A percentile compares a stretch with the other conserved stretches of the same genome.
Evolutionary conservation across 2,888 invertebrate species (phyloP).

Genomic region (Chrysina gloriosa): DNA sequence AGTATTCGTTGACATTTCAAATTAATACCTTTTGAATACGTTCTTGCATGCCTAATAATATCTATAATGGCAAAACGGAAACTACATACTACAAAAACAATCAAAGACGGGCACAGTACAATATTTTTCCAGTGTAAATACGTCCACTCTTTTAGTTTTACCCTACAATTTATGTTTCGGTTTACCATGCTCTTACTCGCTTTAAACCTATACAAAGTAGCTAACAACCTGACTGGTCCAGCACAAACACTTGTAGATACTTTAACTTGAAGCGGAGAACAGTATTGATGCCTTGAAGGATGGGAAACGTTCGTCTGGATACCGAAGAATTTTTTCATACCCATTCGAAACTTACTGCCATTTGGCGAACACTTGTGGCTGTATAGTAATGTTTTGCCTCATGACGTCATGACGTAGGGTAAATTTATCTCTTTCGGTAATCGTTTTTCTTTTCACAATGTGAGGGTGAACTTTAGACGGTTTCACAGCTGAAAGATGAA

Average conservation of each 20-base stretch:
- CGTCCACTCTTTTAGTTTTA: constrained; percentile 57
- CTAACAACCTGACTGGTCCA: constrained; percentile 52
- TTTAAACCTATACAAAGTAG: constrained; percentile 53
- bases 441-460: constrained; percentile 55
- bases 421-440: constrained; percentile 60
- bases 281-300: constrained; percentile 56
- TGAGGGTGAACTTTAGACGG: constrained; percentile 48
- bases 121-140: constrained; percentile 54
- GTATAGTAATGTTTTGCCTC: constrained; percentile 57
- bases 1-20: too few relatives aligned
- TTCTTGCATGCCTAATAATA: too few relatives aligned
- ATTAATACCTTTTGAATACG: too few relatives aligned
- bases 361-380: constrained; percentile 59
- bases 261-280: constrained; percentile 58
- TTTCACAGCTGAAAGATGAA: not conserved
- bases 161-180: constrained; percentile 60
- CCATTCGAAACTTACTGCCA: constrained; percentile 48
- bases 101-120: constrained; percentile 21
- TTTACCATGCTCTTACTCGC: constrained; percentile 49
- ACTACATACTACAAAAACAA: not conserved
- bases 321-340: constrained; percentile 36
- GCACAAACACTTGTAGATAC: constrained; percentile 63
- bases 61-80: not conserved
- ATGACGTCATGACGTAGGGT: constrained; percentile 59
- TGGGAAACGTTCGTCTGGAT: constrained; percentile 8